Base-by-base conservation (phyloP, 1,140 invertebrate genomes). In the Physella acuta region DNA sequence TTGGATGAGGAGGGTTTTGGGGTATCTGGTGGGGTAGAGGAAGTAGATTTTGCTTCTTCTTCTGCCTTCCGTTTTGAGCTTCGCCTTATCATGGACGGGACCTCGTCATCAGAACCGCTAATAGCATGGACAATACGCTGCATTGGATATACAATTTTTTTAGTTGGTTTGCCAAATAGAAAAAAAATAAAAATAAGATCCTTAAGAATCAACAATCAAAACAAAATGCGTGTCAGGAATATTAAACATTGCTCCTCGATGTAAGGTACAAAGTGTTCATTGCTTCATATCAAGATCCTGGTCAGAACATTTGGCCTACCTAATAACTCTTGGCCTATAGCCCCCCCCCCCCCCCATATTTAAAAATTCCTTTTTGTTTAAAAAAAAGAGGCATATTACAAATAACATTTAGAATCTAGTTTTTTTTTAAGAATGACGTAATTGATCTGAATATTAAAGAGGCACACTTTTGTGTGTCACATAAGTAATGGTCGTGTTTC, bases 41-140 rank as follows among this genome's bases (percentile, higher is more conserved):
- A 5, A 31, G 58, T 28, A 30, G 28, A n/a, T 28, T 55, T 24
- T 20, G 44, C 64, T 1, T 68, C 53, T 20, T 72, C 71, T 16
- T 68, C 60, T 14, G 60, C 60, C 52, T 73, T 73, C 52, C 68
- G 31, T 39, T 73, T 73, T 49, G 49, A 37, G 3, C 67, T 49
- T 1, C 31, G 51, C 62, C 52, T 73, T 55, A 33, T 56, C n/a
- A 31, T 17, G 30, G 36, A 16, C 30, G 31, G 1, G 1, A 63
- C 44, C 3, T 56, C 62, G 24, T 65, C 63, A 44, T 70, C 71
- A 59, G 0, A 26, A 26, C 26, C 30, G 24, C 71, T 73, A n/a
- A 73, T 60, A 16, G 58, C 67, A 56, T 73, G 71, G 4, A 49
- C 51, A 53, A 73, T 36, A 26, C 58, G 53, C 67, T 73, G 62